Evolutionary conservation across 2,888 invertebrate species (phyloP), one percentile per base, ranked within the genome.

Genomic region (Rugalucina vietnamica): DNA sequence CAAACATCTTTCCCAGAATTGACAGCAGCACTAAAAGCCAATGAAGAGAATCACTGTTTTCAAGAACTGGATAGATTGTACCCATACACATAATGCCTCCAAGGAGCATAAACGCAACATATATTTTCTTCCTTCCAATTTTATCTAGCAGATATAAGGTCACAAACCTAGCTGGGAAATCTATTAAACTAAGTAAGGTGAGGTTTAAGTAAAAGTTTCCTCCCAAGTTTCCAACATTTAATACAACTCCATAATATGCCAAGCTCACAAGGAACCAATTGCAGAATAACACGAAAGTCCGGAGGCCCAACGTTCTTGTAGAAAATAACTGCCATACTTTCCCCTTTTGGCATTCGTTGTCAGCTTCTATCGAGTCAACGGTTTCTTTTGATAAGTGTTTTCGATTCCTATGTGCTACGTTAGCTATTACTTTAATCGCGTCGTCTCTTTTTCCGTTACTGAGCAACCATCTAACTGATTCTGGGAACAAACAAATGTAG

Each of bases 1-100:
- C 86, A 5, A 90, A 89, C 43, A 90, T 73, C 76, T 91, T 91
- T 37, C 92, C 92, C 14, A 90, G 69, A 88, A 91, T 88, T 10
- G 91, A 88, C n/a, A 92, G 76, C 0, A 71, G 73, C 10, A 89
- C 85, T 0, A 89, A 89, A n/a, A 90, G 29, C 82, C 84, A 82
- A 71, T 88, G 87, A 10, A 84, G 70, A 60, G 78, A n/a, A n/a
- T n/a, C n/a, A n/a, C n/a, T n/a, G n/a, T 43, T 43, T 18, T 43
- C 18, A 12, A 43, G 43, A 12, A 43, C 43, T 12, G 43, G 43
- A 18, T 43, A 43, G 43, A 43, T 43, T 12, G 43, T 43, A 18
- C 8, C 8, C 43, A 43, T 18, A 18, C 43, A 43, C 10, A 18
- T 18, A 18, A 43, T 43, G 43, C 43, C 43, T 12, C 43, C 43